phyloP scores from a whole-genome alignment of 2,888 invertebrate genomes.

The Molorchus minor region DNA sequence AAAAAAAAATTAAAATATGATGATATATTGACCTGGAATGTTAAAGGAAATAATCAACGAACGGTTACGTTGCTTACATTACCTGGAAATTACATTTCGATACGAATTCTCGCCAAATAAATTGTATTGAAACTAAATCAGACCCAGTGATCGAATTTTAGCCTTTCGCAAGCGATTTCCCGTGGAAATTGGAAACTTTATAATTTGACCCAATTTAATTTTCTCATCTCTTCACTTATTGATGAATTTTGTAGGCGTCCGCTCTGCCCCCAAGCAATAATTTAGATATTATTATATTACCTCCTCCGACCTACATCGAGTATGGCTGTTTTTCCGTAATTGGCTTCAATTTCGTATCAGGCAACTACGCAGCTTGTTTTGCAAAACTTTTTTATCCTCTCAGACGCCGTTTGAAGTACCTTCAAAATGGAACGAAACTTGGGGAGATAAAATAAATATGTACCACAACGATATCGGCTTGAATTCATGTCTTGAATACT shows the following conservation, averaged over 20 bases:
- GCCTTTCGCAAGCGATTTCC: constrained; percentile 47
- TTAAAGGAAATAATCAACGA: not conserved
- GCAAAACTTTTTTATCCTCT: too few species aligned
- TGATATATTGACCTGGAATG: too few species aligned
- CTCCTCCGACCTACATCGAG: not conserved
- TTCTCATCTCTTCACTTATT: constrained; percentile 30
- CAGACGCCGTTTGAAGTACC: too few species aligned
- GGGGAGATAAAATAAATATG: too few species aligned
- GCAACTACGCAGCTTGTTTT: too few species aligned
- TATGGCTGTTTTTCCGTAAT: too few species aligned
- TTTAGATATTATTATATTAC: constrained; percentile 11
- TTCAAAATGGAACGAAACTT: too few species aligned
- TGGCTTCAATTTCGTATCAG: too few species aligned
- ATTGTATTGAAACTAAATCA: constrained; percentile 23
- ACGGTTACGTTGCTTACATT: not conserved
- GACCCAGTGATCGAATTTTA: constrained; percentile 41
- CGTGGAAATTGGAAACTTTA: constrained; percentile 51
- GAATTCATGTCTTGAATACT: too few species aligned
- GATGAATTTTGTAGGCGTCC: constrained; percentile 20
- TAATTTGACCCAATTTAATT: constrained; percentile 55
- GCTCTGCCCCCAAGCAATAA: constrained; percentile 1
- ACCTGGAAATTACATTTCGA: not conserved
- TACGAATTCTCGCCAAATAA: constrained; percentile 3
- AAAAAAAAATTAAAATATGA: too few species aligned
- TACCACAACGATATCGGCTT: too few species aligned